Evolutionary conservation across 2,113 vertebrate genomes (phyloP).

Genomic region (Nothocercus nigrocapillus): DNA sequence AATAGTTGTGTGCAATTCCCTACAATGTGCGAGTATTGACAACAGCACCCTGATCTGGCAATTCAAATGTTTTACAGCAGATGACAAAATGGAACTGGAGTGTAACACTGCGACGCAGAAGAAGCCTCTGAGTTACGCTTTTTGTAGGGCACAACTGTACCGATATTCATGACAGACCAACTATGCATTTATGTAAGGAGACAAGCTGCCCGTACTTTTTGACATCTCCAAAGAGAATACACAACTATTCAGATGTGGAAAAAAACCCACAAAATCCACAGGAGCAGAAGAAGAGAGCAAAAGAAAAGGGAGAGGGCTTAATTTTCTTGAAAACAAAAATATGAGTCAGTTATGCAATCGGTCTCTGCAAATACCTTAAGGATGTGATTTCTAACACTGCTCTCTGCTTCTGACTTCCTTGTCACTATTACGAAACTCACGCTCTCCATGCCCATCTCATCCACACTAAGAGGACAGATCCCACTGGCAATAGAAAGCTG

Average conservation of each 20-base stretch:
- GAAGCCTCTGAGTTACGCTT: background rate
- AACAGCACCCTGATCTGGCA: background rate
- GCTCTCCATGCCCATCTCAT: background rate
- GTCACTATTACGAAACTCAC: background rate
- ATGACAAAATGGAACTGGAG: background rate
- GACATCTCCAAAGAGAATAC: background rate
- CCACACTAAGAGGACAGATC: background rate
- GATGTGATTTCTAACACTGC: background rate
- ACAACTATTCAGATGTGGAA: background rate
- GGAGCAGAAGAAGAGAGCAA: background rate
- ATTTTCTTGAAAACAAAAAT: background rate
- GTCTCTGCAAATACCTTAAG: background rate
- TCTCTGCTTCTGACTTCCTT: background rate
- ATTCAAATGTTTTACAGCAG: background rate
- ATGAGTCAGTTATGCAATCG: background rate
- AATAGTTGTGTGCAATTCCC: background rate
- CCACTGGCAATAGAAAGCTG: background rate
- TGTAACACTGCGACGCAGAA: background rate
- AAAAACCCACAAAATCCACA: background rate
- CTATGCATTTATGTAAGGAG: background rate
- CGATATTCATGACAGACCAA: background rate
- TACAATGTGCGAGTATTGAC: background rate
- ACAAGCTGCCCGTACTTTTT: background rate
- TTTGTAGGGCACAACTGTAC: background rate
- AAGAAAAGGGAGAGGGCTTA: background rate